Conservation (phyloP, 2,888 invertebrate genomes). For the Pseudeuparius sepicola region DNA sequence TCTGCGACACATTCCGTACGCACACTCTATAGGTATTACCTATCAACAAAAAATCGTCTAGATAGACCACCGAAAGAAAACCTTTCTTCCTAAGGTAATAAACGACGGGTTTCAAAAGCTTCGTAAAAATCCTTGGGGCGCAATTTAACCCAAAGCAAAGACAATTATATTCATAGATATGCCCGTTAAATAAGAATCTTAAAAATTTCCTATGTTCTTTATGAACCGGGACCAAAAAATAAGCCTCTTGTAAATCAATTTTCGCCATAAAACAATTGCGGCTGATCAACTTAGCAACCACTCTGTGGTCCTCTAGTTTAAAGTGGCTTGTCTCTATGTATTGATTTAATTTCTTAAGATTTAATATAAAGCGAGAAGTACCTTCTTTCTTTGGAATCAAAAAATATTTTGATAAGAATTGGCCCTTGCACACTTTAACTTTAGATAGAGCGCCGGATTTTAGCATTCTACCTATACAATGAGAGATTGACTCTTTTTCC, state of each 20-base stretch:
- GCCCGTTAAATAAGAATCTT: too few relatives aligned
- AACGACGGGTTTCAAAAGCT: slow-evolving; percentile 20
- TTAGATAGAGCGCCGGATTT: slow-evolving; percentile 5
- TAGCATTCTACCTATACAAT: slow-evolving; percentile 5
- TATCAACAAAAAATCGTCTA: slow-evolving; percentile 22
- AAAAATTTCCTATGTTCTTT: too few relatives aligned
- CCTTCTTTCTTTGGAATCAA: too few relatives aligned
- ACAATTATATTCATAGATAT: too few relatives aligned
- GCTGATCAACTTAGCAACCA: slow-evolving; percentile 17
- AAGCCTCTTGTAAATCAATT: too few relatives aligned
- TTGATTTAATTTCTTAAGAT: too few relatives aligned
- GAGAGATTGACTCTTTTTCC: slow-evolving; percentile 1
- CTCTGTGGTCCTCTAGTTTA: slow-evolving; percentile 24
- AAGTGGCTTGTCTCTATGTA: slow-evolving; percentile 22
- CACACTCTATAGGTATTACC: slow-evolving; percentile 12
- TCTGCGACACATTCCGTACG: slow-evolving; percentile 10
- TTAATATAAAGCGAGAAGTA: too few relatives aligned
- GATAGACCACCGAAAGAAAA: too few relatives aligned
- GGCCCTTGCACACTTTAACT: slow-evolving; percentile 11
- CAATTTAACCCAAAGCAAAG: slow-evolving; percentile 21
- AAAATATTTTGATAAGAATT: too few relatives aligned
- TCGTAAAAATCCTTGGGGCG: slow-evolving; percentile 21
- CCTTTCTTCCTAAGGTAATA: slow-evolving; percentile 14
- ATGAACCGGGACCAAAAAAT: too few relatives aligned
- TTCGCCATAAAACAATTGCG: slow-evolving; percentile 14